Conservation (phyloP, 2,113 vertebrate genomes). For the Ailuropoda melanoleuca region DNA sequence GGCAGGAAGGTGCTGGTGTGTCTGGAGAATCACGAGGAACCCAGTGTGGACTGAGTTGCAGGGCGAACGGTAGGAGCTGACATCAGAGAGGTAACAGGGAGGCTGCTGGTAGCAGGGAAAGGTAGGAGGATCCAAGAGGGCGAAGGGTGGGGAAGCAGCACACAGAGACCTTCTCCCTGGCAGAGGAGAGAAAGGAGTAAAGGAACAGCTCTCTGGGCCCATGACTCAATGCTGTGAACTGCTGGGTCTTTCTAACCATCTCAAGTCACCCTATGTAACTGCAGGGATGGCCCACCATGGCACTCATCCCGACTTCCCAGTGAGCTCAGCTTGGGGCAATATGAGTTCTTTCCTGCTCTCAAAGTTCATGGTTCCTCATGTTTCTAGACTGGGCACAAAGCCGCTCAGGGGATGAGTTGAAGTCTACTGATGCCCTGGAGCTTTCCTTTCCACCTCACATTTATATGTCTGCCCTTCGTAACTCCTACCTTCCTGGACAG, state of each 20-base stretch:
- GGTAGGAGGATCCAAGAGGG: not conserved
- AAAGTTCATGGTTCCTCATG: rapidly evolving
- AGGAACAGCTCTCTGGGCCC: too few species aligned
- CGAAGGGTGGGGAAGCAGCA: too few species aligned
- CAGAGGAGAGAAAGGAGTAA: not conserved
- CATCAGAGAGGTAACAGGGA: not conserved
- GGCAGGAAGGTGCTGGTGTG: not conserved
- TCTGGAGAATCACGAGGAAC: not conserved
- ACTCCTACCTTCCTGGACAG: not conserved
- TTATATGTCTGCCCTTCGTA: not conserved
- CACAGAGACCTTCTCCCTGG: too few species aligned
- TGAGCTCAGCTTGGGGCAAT: rapidly evolving
- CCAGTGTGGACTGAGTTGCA: not conserved
- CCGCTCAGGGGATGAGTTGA: not conserved
- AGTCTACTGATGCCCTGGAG: rapidly evolving
- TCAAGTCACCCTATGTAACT: too few species aligned
- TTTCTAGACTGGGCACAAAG: not conserved
- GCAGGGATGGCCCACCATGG: rapidly evolving
- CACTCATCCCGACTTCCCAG: rapidly evolving
- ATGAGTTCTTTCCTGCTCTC: not conserved
- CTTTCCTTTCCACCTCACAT: too few species aligned
- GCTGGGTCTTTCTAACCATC: not conserved
- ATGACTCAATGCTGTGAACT: not conserved
- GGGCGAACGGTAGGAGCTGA: too few species aligned
- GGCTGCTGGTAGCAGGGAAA: not conserved